Base-by-base conservation (phyloP, 2,888 invertebrate species). In the Papilio demoleus region DNA sequence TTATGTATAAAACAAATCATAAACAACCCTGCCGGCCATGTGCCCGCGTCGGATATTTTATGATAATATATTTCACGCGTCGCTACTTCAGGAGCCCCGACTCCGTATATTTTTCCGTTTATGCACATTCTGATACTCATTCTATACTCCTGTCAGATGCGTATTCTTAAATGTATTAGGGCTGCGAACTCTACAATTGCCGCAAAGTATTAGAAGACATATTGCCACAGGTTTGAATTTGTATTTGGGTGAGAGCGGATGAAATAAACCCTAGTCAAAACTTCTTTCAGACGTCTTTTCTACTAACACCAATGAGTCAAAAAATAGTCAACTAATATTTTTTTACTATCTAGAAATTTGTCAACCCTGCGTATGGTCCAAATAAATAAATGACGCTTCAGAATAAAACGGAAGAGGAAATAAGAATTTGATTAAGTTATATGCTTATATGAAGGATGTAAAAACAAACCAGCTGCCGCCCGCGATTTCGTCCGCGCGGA, bases 1-100 rank as follows among this genome's bases (percentile, higher is more conserved):
- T 36, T 31, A 50, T 12, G 36, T 56, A 45, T 66, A 47, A 65
- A 70, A 34, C 17, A 61, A 70, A 58, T 62, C 42, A 56, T 63
- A 63, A 75, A 73, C 74, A 75, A 73, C 76, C 76, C 81, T 81
- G 75, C 74, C 73, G 75, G 85, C 81, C 80, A 83, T 82, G 82
- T 81, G 77, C 79, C 79, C 80, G 81, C 80, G 78, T 79, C 79
- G 81, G 81, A 85, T 87, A 85, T 87, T 83, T 82, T 87, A 87
- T 87, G 85, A 85, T 88, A 88, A 88, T 87, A 85, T 84, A 87
- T 85, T 84, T 85, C 79, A 76, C 83, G 76, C 76, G 72, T 73
- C 71, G 75, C 77, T 79, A 80, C 81, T 81, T 81, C 78, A 78
- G 84, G 80, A 83, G 86, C 84, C 42, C 85, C 78, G 79, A 77